These are phyloP conservation scores for Steinernema hermaphroditum DNA, from an alignment of 2,888 invertebrate genomes.

Conservation along the genomic window DNA sequence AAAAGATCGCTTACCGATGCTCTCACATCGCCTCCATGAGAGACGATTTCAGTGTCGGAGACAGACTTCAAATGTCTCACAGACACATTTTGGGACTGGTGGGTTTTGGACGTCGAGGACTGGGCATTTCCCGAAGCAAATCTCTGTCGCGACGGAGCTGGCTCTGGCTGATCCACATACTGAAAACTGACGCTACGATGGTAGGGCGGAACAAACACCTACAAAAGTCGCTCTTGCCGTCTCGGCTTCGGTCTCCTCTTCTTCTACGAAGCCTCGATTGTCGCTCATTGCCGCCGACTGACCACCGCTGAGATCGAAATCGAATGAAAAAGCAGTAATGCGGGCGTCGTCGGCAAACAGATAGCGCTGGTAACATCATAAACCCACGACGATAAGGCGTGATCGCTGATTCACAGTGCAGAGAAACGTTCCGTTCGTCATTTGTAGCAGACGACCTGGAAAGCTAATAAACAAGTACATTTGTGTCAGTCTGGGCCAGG, in stretches of 20 bases:
- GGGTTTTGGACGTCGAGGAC: no score
- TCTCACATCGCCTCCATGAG: not conserved
- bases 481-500: not conserved
- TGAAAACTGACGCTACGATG: not conserved
- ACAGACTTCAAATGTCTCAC: not conserved
- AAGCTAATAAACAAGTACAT: not conserved
- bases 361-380: not conserved
- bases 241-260: not conserved
- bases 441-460: not conserved
- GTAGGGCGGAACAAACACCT: not conserved
- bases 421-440: no score
- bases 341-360: conserved; percentile 9
- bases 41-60: not conserved
- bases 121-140: no score
- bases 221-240: not conserved
- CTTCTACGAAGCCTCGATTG: not conserved
- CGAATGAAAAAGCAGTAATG: conserved; percentile 23
- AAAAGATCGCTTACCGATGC: not conserved
- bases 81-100: not conserved
- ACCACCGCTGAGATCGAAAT: not conserved
- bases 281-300: not conserved
- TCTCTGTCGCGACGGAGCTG: no score
- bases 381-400: not conserved
- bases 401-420: conserved; percentile 13
- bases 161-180: conserved; percentile 12